Base-by-base conservation (phyloP, 2,113 vertebrate genomes). In the Catharus fuscescens region DNA sequence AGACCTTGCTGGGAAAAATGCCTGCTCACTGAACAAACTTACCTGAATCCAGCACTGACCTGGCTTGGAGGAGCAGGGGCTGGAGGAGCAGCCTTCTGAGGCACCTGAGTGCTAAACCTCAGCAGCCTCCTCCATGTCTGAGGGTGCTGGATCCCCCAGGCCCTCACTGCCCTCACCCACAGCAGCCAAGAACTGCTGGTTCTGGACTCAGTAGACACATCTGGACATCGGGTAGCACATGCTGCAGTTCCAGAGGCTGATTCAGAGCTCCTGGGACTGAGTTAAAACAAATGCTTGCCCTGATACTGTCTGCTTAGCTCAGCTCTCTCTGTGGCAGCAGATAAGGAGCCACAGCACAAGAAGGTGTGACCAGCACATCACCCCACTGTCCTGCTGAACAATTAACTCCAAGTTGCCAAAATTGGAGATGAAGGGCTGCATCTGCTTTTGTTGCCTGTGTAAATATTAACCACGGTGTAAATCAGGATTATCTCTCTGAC, bases 401-500 rank as follows among this genome's bases (percentile, higher is more conserved):
- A 72, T 86, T 73, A 72, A 40, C 91, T 60, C 66, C 0, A 1
- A 12, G 44, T 86, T 80, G 59, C 72, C 86, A 74, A 42, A 74
- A 84, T 1, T 48, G 52, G 69, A 81, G 60, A 20, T 47, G 64
- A 81, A 96, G 60, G 56, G 38, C 73, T 89, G 54, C 60, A 77
- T 73, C 73, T 87, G 8, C 71, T 93, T 90, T 83, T 70, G 84
- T 84, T 32, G 9, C 38, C 80, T 79, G 70, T 3, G 29, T 61
- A 78, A 74, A 86, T 87, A 67, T 73, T 87, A 86, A 76, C 93
- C 61, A 64, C 3, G 2, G 8, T 14, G 73, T 71, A 86, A 91
- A 67, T 53, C 67, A 18, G 80, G 84, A 88, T 91, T 94, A 84
- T 64, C 88, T 67, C 44, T 44, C 73, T 84, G 84, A 89, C 66